A percentile compares a stretch with the other conserved stretches of the same genome.
Conservation (phyloP, 2,113 vertebrate species). For the Phalacrocorax pelagicus region DNA sequence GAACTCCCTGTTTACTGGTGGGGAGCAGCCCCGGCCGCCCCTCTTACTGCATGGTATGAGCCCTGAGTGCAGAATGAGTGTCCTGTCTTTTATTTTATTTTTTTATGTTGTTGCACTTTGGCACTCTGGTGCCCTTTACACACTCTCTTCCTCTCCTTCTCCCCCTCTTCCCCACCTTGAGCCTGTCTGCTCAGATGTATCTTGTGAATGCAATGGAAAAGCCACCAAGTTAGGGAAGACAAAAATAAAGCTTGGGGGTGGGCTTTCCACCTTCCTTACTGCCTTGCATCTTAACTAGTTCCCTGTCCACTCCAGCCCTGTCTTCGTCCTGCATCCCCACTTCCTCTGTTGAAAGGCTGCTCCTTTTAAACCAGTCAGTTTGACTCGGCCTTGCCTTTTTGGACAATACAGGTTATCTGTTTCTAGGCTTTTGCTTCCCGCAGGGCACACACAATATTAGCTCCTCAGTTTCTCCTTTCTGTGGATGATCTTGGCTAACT, state of each 20-base stretch:
- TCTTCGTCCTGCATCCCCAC: background rate
- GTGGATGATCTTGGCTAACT: background rate
- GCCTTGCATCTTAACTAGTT: background rate
- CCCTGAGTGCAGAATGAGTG: conserved; percentile 82
- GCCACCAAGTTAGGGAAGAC: conserved; percentile 30
- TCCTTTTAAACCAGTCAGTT: background rate
- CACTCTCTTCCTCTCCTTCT: background rate
- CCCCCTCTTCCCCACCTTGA: conserved; percentile 7
- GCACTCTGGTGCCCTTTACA: conserved; percentile 77
- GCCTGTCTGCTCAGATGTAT: conserved; percentile 43
- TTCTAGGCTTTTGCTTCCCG: conserved; percentile 1
- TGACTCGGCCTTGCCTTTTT: conserved; percentile 23
- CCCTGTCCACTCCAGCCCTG: background rate
- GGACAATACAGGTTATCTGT: background rate
- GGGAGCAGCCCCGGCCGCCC: conserved; percentile 66
- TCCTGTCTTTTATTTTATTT: conserved; percentile 56
- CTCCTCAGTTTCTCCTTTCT: background rate
- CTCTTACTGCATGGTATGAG: conserved; percentile 88
- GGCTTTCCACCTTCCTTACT: background rate
- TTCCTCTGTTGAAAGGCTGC: conserved; percentile 5
- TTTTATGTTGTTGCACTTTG: conserved; percentile 83
- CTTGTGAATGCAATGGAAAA: conserved; percentile 57
- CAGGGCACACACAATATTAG: background rate
- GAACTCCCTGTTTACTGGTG: conserved; percentile 70
- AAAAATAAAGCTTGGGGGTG: conserved; percentile 8